phyloP scores from a whole-genome alignment of 2,113 vertebrate species.

The Pomatostomus ruficeps region DNA sequence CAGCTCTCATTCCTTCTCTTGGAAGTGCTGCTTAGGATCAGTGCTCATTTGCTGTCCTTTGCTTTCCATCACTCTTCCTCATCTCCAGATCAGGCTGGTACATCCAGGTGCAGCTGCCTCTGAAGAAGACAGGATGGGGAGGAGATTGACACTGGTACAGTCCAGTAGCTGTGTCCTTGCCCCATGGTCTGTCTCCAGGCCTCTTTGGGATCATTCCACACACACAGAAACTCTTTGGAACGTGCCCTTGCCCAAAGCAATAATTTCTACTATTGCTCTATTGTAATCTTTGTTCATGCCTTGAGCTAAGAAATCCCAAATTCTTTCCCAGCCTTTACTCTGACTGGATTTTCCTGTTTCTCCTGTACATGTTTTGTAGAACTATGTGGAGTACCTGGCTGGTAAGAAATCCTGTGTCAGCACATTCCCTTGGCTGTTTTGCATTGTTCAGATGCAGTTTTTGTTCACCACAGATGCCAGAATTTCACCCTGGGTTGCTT shows the following conservation, averaged over 20 bases:
- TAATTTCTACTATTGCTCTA: neutral
- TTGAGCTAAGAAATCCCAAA: constrained; percentile 25
- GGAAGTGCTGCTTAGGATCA: neutral
- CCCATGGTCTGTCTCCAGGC: neutral
- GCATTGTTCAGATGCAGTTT: neutral
- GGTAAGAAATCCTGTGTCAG: neutral
- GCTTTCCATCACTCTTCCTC: neutral
- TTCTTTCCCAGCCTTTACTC: neutral
- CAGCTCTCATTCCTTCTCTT: neutral
- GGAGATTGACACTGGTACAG: neutral
- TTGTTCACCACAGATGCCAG: neutral
- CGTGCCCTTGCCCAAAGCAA: neutral
- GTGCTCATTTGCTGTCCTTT: neutral
- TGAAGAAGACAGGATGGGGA: neutral
- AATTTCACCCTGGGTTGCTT: neutral
- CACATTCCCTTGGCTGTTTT: neutral
- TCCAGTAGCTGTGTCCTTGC: neutral
- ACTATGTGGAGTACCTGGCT: neutral
- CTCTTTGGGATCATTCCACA: neutral
- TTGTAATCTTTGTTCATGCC: neutral
- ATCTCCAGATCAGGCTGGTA: neutral
- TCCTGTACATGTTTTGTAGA: neutral
- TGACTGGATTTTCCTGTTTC: constrained; percentile 13
- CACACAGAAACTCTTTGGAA: neutral
- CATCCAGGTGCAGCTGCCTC: neutral